Evolutionary conservation across 2,113 vertebrate species (phyloP).

Genomic region (Mus musculus): GRCm39 chr9:41492001-41492500

Average conservation of each 20-base stretch:
- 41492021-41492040: conserved; percentile 23
- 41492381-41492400: not conserved
- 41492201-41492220: conserved; percentile 60
- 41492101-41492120: conserved; percentile 65
- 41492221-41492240: conserved; percentile 81
- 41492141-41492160: conserved; percentile 63
- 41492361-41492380: conserved; percentile 15
- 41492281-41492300: conserved; percentile 79
- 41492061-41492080: conserved; percentile 54
- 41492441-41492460: conserved; percentile 76
- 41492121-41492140: conserved; percentile 72
- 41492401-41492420: not conserved
- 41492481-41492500: conserved; percentile 11
- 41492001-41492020: conserved; percentile 11
- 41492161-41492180: conserved; percentile 42
- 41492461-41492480: conserved; percentile 63
- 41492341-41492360: not conserved
- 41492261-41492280: conserved; percentile 88
- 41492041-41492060: not conserved
- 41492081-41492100: conserved; percentile 69
- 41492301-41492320: conserved; percentile 60
- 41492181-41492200: conserved; percentile 56
- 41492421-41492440: conserved; percentile 56
- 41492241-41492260: conserved; percentile 79
- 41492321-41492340: conserved; percentile 55